Conservation (phyloP, 2,113 vertebrate species). For the Euleptes europaea region DNA sequence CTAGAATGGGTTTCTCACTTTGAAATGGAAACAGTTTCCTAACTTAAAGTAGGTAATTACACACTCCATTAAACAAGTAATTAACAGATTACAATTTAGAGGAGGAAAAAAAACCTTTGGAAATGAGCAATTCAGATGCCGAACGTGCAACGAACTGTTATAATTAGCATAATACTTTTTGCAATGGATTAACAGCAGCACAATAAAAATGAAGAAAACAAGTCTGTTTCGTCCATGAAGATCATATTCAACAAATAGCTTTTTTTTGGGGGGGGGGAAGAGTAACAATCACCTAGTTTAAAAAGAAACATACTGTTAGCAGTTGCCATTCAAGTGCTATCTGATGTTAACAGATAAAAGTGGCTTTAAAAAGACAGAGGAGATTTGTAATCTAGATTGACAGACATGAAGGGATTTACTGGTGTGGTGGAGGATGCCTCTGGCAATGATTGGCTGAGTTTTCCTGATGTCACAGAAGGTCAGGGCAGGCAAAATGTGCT, state of each 20-base stretch:
- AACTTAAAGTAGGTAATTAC: slow-evolving; percentile 86
- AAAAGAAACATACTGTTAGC: slow-evolving; percentile 32
- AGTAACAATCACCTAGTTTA: slow-evolving; percentile 10
- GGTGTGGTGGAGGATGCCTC: background rate
- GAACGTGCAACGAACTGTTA: slow-evolving; percentile 70
- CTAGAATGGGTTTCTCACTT: slow-evolving; percentile 72
- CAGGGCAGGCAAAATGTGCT: background rate
- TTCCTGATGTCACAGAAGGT: background rate
- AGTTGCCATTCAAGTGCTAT: background rate
- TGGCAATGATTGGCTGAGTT: background rate
- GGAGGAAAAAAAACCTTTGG: slow-evolving; percentile 60
- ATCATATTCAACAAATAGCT: slow-evolving; percentile 44
- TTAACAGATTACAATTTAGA: slow-evolving; percentile 82
- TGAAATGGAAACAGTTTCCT: slow-evolving; percentile 81
- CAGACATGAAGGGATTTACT: background rate
- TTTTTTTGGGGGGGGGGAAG: slow-evolving; percentile 9
- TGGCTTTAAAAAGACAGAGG: slow-evolving; percentile 17
- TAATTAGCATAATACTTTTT: slow-evolving; percentile 81
- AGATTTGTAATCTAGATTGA: background rate
- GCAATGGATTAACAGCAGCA: slow-evolving; percentile 75
- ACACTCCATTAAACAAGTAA: slow-evolving; percentile 87
- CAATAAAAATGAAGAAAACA: slow-evolving; percentile 65
- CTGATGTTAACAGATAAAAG: slow-evolving; percentile 17
- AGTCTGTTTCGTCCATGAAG: slow-evolving; percentile 54
- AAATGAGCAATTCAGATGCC: slow-evolving; percentile 80